These are phyloP conservation scores for Agrotis segetum DNA, from an alignment of 2,888 invertebrate genomes.

Conservation along the genomic window DNA sequence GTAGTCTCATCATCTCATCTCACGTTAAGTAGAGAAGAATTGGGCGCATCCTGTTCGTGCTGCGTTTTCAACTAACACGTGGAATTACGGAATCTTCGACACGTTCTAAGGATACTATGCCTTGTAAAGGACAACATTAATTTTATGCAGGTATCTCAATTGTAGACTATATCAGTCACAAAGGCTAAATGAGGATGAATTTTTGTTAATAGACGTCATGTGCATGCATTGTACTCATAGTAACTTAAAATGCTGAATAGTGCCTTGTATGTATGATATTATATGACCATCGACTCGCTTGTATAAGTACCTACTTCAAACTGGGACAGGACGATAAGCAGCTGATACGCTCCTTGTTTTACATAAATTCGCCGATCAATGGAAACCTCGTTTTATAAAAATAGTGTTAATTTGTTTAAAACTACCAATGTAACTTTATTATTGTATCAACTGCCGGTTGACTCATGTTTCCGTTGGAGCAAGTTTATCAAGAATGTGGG, in stretches of 20 bases:
- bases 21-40: background rate
- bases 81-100: background rate
- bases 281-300: too few relatives aligned
- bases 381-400: conserved; percentile 49
- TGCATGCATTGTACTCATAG: background rate
- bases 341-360: conserved; percentile 23
- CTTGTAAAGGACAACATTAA: background rate
- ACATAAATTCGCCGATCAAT: conserved; percentile 33
- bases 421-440: conserved; percentile 67
- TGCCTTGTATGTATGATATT: background rate
- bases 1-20: background rate
- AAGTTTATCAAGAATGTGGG: conserved; percentile 87
- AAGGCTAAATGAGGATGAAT: background rate
- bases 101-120: background rate
- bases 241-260: conserved; percentile 5
- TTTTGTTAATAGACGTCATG: conserved; percentile 1
- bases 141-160: background rate
- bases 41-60: background rate
- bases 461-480: conserved; percentile 85
- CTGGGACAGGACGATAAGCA: conserved; percentile 50
- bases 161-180: background rate
- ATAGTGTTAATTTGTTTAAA: conserved; percentile 51
- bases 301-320: conserved; percentile 21
- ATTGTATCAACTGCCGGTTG: conserved; percentile 76
- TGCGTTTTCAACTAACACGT: background rate